These are phyloP conservation scores for Drosophila kanapiae DNA, from an alignment of 1,140 invertebrate species.

Conservation along the genomic window DNA sequence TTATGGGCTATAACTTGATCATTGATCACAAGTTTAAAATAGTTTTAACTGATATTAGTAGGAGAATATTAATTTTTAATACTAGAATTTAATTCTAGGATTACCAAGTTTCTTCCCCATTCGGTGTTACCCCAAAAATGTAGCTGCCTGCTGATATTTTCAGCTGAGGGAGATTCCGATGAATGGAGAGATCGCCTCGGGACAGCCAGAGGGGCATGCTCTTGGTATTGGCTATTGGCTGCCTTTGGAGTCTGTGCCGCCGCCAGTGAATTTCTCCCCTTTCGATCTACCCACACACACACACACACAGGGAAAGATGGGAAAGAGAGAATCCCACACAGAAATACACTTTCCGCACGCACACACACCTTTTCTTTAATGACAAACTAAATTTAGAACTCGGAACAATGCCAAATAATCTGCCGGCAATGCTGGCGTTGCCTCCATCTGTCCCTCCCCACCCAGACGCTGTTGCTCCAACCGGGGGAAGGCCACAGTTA, in stretches of 20 bases:
- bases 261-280: conserved; percentile 46
- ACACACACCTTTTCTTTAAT: conserved; percentile 75
- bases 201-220: conserved; percentile 9
- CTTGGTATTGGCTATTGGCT: conserved; percentile 16
- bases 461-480: conserved; percentile 29
- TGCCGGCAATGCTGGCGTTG: conserved; percentile 66
- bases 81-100: not conserved
- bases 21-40: not conserved
- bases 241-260: conserved; percentile 43
- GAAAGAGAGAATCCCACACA: conserved; percentile 20
- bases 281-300: conserved; percentile 39
- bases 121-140: conserved; percentile 19
- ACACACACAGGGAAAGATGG: conserved; percentile 8
- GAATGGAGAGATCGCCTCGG: conserved; percentile 33
- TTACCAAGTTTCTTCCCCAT: not conserved
- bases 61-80: too few species aligned
- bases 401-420: conserved; percentile 84
- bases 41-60: not conserved
- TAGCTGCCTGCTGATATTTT: not conserved
- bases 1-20: too few species aligned
- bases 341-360: conserved; percentile 38
- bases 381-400: conserved; percentile 84
- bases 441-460: conserved; percentile 11
- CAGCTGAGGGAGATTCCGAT: conserved; percentile 23
- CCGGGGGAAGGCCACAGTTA: conserved; percentile 47